Conservation (phyloP, 2,888 invertebrate genomes). For the Bellardia pandia region DNA sequence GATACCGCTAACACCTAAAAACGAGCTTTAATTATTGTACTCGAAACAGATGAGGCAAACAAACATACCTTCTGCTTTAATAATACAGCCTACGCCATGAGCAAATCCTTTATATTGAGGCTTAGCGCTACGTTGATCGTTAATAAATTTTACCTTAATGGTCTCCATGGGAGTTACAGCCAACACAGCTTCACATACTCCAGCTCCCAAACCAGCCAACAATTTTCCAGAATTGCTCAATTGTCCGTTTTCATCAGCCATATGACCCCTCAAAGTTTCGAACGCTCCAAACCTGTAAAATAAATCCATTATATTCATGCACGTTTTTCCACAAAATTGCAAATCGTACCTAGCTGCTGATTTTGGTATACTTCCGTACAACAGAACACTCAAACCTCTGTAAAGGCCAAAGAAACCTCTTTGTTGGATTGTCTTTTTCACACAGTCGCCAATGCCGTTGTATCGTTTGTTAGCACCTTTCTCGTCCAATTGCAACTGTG, state of each 20-base stretch:
- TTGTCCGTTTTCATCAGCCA: conserved; percentile 91
- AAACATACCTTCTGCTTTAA: conserved; percentile 90
- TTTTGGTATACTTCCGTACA: conserved; percentile 99
- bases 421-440: conserved; percentile 93
- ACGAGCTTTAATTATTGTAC: neutral
- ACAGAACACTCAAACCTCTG: conserved; percentile 96
- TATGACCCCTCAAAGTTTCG: conserved; percentile 93
- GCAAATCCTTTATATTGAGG: conserved; percentile 96
- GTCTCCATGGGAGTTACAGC: conserved; percentile 99
- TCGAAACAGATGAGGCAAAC: neutral
- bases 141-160: conserved; percentile 99
- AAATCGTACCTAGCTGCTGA: conserved; percentile 93
- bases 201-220: conserved; percentile 97
- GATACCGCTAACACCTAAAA: conserved; percentile 88
- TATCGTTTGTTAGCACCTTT: conserved; percentile 88
- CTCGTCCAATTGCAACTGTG: conserved; percentile 98
- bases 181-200: conserved; percentile 96
- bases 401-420: conserved; percentile 97
- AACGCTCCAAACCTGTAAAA: conserved; percentile 95
- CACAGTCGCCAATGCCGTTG: conserved; percentile 94
- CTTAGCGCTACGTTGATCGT: conserved; percentile 96
- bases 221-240: conserved; percentile 91
- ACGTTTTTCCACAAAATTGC: neutral
- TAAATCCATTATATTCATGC: neutral
- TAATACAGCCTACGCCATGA: conserved; percentile 95